Evolutionary conservation across 30 jellyfish, hydroid and myxozoan genomes (phyloP), one percentile per base, ranked within the genome.

Genomic region (Aurelia sp.): DNA sequence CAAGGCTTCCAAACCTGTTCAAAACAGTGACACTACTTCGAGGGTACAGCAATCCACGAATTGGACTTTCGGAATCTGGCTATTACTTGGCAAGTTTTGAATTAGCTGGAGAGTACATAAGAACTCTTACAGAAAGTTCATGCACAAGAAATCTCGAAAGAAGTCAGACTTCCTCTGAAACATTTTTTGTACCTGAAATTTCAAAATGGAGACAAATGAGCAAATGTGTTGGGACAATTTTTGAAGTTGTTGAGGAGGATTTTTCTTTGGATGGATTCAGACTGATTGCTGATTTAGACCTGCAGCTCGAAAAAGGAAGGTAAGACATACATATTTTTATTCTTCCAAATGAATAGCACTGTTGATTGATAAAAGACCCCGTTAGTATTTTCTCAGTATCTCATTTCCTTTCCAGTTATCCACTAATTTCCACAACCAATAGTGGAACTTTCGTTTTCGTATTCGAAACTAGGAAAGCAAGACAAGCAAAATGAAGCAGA

Each of bases 41-140:
- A 37, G 75, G 65, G 55, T 91, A 83, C 90, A 76, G 96, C 62
- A 91, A 91, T 50, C 97, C 97, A 17, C 63, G 85, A 15, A 71
- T 52, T 37, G 78, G 73, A 79, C 73, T 59, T 11, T 83, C 95
- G 7, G 97, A 91, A 66, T 31, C 90, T 4, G 97, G 96, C 0
- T 91, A 91, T 48, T 91, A 81, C 74, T 16, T 91, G 37, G 89
- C 97, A 9, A 84, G 96, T 78, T 76, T 85, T 50, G 97, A 91
- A 71, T 83, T 85, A 18, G 97, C 96, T 3, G 90, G 92, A 18
- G 97, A 91, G 67, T 91, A 80, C 82, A 89, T 89, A 41, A 66
- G 79, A 48, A 57, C 65, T 18, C 62, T 53, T 23, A 17, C 83
- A 6, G 85, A 60, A 22, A 48, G 31, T 57, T 60, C 64, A 19